Evolutionary conservation across 2,888 invertebrate species (phyloP).

Genomic region (Mesorhabditis belari): DNA sequence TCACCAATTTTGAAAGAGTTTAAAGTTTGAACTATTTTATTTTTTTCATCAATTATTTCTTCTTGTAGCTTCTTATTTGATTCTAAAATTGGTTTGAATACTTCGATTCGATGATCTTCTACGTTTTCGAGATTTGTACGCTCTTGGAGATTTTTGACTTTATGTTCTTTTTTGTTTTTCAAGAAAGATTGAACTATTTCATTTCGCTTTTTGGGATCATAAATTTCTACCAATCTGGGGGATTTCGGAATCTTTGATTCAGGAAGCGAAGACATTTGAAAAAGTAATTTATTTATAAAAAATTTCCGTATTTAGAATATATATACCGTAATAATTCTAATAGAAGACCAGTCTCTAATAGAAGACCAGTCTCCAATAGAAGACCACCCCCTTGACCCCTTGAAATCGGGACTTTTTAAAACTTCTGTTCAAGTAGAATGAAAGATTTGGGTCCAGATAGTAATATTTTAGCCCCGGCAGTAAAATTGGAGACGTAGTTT

Average conservation of each 20-base stretch:
- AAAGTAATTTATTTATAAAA: too few relatives aligned
- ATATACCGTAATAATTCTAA: too few relatives aligned
- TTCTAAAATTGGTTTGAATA: slow-evolving; percentile 32
- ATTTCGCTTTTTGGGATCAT: slow-evolving; percentile 25
- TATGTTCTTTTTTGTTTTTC: slow-evolving; percentile 21
- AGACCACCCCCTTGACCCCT: too few relatives aligned
- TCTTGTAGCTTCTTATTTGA: slow-evolving; percentile 29
- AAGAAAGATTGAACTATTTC: slow-evolving; percentile 17
- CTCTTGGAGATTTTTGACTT: slow-evolving; percentile 22
- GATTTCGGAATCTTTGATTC: too few relatives aligned
- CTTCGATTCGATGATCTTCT: slow-evolving; percentile 28
- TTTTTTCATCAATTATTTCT: slow-evolving; percentile 33
- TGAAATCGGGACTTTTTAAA: too few relatives aligned
- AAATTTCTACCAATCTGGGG: slow-evolving; percentile 20
- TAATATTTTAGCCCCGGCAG: too few relatives aligned
- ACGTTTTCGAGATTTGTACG: slow-evolving; percentile 19
- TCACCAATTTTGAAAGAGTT: slow-evolving; percentile 13
- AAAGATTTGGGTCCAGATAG: too few relatives aligned
- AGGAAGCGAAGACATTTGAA: too few relatives aligned
- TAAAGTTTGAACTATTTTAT: slow-evolving; percentile 29
- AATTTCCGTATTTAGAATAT: slow-evolving; percentile 12
- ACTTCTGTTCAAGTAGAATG: too few relatives aligned
- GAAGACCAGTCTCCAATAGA: too few relatives aligned
- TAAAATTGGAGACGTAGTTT: too few relatives aligned
- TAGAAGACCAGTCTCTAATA: too few relatives aligned